Evolutionary conservation across 2,113 vertebrate species (phyloP).

Genomic region (Notothenia rossii): DNA sequence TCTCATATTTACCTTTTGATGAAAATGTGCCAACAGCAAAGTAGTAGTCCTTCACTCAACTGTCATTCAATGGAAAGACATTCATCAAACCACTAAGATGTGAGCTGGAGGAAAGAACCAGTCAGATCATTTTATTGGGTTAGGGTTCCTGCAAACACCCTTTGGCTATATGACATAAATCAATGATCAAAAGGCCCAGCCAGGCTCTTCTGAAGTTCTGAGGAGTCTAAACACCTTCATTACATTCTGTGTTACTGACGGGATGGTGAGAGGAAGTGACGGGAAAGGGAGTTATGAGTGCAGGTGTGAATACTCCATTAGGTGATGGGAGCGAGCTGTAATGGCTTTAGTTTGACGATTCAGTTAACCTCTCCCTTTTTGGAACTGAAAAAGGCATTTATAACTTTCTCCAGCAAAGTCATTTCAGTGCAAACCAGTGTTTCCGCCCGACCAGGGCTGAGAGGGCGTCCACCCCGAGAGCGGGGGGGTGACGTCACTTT

Average conservation of each 20-base stretch:
- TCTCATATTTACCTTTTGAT: slow-evolving; percentile 9
- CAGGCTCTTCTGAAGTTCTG: slow-evolving; percentile 27
- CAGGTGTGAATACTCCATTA: slow-evolving; percentile 35
- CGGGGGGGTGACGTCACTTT: too few relatives aligned
- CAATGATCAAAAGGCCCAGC: slow-evolving; percentile 51
- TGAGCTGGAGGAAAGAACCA: slow-evolving; percentile 8
- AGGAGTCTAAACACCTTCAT: slow-evolving; percentile 51
- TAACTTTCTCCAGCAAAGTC: too few relatives aligned
- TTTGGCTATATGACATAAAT: slow-evolving; percentile 56
- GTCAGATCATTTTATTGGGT: slow-evolving; percentile 6
- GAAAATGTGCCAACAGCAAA: slow-evolving; percentile 36
- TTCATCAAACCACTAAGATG: slow-evolving; percentile 41
- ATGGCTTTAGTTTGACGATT: not conserved
- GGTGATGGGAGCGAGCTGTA: not conserved
- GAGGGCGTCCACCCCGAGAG: too few relatives aligned
- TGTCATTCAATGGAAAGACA: slow-evolving; percentile 9
- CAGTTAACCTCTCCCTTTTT: not conserved
- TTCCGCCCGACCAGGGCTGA: too few relatives aligned
- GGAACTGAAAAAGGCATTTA: too few relatives aligned
- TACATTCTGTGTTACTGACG: slow-evolving; percentile 2
- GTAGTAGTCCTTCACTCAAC: not conserved
- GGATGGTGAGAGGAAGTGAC: slow-evolving; percentile 16
- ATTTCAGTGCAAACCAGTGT: not conserved
- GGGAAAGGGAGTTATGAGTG: slow-evolving; percentile 13
- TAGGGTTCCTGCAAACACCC: slow-evolving; percentile 40